A percentile compares a stretch with the other conserved stretches of the same genome.
Evolutionary conservation across 92 coral and sea anemone species (phyloP).

Genomic region (Chrysogorgia sp.): DNA sequence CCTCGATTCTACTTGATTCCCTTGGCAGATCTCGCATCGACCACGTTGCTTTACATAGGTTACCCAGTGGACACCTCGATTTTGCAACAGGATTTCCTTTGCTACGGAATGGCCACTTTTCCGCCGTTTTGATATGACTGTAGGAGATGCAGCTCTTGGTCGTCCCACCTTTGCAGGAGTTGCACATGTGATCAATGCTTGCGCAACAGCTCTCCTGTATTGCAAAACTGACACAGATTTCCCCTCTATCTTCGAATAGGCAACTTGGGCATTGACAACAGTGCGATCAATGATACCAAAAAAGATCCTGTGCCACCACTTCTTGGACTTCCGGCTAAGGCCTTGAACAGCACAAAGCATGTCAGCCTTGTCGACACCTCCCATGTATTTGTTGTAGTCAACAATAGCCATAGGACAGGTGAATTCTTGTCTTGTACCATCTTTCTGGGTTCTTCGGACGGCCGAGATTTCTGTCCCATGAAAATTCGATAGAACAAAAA

Average conservation of each 20-base stretch:
- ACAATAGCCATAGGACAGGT: conserved; percentile 47
- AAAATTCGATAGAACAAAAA: conserved; percentile 58
- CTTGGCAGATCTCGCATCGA: conserved; percentile 4
- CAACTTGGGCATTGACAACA: conserved; percentile 60
- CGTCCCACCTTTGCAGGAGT: conserved; percentile 9
- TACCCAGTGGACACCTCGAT: conserved; percentile 19
- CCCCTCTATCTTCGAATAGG: too few species aligned
- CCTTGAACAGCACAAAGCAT: too few species aligned
- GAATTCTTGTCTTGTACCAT: conserved; percentile 38
- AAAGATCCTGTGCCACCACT: conserved; percentile 52
- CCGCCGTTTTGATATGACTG: not conserved
- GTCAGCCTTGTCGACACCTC: too few species aligned
- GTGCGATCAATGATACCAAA: conserved; percentile 51
- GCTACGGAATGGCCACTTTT: conserved; percentile 13
- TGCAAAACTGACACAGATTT: too few species aligned
- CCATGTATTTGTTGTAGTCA: conserved; percentile 55
- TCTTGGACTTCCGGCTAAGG: conserved; percentile 60
- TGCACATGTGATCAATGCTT: conserved; percentile 6
- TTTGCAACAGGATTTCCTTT: not conserved
- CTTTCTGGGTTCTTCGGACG: too few species aligned
- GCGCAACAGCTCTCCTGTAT: too few species aligned
- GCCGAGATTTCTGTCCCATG: conserved; percentile 56
- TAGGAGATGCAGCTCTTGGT: not conserved
- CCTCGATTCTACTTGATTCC: conserved; percentile 5
- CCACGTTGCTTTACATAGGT: not conserved